Evolutionary conservation across 2,888 invertebrate species (phyloP).

Genomic region (Limnephilus lunatus): DNA sequence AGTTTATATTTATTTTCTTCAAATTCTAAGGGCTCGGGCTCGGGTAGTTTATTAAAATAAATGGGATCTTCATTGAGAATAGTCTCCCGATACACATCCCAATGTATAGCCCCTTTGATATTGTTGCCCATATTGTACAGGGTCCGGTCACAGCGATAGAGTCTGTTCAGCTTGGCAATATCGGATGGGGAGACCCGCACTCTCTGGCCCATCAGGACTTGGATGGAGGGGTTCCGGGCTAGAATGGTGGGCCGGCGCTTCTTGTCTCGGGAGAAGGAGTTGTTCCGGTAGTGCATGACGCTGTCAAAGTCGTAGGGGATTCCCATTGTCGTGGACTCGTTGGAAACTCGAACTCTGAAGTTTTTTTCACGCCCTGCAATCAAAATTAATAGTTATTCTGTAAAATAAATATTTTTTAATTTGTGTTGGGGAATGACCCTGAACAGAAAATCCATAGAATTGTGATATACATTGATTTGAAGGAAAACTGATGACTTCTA

Average conservation of each 20-base stretch:
- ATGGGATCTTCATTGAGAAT: slow-evolving; percentile 63
- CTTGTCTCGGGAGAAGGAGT: slow-evolving; percentile 74
- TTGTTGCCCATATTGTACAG: slow-evolving; percentile 63
- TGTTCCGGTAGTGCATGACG: slow-evolving; percentile 72
- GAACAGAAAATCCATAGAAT: neutral
- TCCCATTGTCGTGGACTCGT: slow-evolving; percentile 67
- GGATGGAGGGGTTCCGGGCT: slow-evolving; percentile 69
- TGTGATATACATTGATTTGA: neutral
- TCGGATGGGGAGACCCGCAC: slow-evolving; percentile 68
- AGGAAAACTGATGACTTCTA: neutral
- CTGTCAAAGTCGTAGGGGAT: slow-evolving; percentile 69
- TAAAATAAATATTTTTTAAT: neutral
- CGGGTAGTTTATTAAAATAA: slow-evolving; percentile 65
- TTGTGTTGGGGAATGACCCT: neutral
- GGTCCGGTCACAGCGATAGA: slow-evolving; percentile 68
- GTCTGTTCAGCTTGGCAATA: slow-evolving; percentile 69
- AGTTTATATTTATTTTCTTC: slow-evolving; percentile 62
- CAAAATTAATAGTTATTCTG: slow-evolving; percentile 3
- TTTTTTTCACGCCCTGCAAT: slow-evolving; percentile 68
- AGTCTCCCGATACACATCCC: slow-evolving; percentile 63
- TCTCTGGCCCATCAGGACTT: slow-evolving; percentile 70
- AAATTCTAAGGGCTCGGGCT: slow-evolving; percentile 64
- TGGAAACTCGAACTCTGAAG: slow-evolving; percentile 66
- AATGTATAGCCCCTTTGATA: slow-evolving; percentile 64
- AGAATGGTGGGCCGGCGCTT: slow-evolving; percentile 71